phyloP scores from a whole-genome alignment of 2,888 invertebrate species.

The Athalia cordata region DNA sequence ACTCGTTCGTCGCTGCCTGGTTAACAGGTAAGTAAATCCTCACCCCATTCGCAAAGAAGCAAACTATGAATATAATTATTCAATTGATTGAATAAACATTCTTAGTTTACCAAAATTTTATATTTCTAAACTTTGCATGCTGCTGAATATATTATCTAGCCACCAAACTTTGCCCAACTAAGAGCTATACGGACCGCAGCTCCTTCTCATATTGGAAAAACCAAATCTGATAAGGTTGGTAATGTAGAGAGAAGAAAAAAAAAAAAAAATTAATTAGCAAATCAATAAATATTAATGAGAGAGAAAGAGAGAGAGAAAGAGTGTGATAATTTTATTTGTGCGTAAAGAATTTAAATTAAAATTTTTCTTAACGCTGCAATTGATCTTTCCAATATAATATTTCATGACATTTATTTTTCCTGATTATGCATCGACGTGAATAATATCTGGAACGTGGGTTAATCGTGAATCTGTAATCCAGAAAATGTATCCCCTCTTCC shows the following conservation, averaged over 20 bases:
- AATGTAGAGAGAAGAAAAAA: conserved; percentile 46
- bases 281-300: not conserved
- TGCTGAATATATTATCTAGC: conserved; percentile 76
- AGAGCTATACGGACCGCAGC: conserved; percentile 89
- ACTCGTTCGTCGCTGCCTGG: conserved; percentile 9
- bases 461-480: conserved; percentile 7
- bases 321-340: not conserved
- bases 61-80: conserved; percentile 35
- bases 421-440: conserved; percentile 10
- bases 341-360: not conserved
- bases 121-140: conserved; percentile 70
- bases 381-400: not conserved
- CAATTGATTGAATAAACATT: conserved; percentile 29
- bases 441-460: conserved; percentile 11
- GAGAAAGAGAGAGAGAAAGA: not conserved
- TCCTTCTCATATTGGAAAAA: conserved; percentile 89
- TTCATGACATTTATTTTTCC: not conserved
- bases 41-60: not conserved
- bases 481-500: conserved; percentile 19
- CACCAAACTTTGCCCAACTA: conserved; percentile 85
- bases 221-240: conserved; percentile 90
- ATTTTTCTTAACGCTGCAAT: not conserved
- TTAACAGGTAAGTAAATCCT: conserved; percentile 27
- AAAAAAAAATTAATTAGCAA: no score
- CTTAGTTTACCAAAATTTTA: conserved; percentile 46